Percentiles rank a stretch among this genome's conserved stretches.
Evolutionary conservation across 2,113 vertebrate genomes (phyloP).

Genomic region (Deroptyus accipitrinus): DNA sequence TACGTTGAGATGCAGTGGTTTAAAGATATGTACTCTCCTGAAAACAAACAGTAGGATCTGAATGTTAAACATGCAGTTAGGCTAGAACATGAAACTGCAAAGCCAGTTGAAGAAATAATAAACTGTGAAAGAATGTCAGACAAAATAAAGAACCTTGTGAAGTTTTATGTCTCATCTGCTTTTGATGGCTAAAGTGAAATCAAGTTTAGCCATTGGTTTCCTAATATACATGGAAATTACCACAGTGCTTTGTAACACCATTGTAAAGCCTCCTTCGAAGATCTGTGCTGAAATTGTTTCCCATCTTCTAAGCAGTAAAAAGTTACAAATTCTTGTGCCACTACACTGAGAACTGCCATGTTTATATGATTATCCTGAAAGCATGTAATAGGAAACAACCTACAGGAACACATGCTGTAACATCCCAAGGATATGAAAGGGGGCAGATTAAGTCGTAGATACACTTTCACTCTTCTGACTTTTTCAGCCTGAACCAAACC

Average conservation of each 20-base stretch:
- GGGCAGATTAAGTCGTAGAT: neutral
- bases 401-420: neutral
- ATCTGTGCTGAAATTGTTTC: neutral
- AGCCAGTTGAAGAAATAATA: slow-evolving; percentile 45
- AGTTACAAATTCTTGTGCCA: neutral
- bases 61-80: slow-evolving; percentile 52
- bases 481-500: neutral
- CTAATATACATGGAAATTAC: slow-evolving; percentile 14
- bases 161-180: neutral
- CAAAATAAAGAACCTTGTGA: slow-evolving; percentile 33
- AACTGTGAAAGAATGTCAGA: slow-evolving; percentile 45
- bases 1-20: neutral
- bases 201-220: neutral
- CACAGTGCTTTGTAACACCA: neutral
- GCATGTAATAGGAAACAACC: neutral
- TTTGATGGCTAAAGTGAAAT: neutral
- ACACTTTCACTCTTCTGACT: neutral
- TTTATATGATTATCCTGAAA: neutral
- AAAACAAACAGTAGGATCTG: slow-evolving; percentile 3
- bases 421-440: neutral
- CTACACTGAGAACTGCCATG: neutral
- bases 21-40: neutral
- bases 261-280: neutral
- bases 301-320: neutral
- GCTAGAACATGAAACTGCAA: slow-evolving; percentile 12